Percentiles rank a stretch among this genome's conserved stretches.
These are phyloP conservation scores for Mesembrinibis cayennensis DNA, from an alignment of 2,113 vertebrate species.

Conservation along the genomic window DNA sequence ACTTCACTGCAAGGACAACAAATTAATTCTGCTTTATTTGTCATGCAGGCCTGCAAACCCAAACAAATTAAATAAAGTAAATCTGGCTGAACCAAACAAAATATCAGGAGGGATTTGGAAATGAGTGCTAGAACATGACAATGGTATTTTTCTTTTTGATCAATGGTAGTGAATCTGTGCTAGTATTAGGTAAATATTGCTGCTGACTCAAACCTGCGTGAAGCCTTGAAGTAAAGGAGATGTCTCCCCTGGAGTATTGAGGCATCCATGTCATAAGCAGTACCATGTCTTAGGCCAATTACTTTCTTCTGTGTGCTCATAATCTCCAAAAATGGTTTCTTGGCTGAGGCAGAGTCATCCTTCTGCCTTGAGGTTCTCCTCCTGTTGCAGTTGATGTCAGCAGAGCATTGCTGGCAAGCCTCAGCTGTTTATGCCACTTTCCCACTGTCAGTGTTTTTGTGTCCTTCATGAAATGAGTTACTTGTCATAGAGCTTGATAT, in stretches of 20 bases:
- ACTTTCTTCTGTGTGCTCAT: neutral
- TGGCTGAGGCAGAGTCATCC: neutral
- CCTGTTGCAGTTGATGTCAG: rapidly evolving
- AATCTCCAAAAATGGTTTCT: neutral
- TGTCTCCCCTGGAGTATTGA: neutral
- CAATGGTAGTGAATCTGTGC: neutral
- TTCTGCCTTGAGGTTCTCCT: neutral
- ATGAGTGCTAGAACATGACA: neutral
- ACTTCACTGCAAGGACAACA: neutral
- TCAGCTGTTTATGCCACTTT: neutral
- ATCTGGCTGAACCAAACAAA: neutral
- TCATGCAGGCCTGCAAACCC: neutral
- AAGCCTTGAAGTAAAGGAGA: neutral
- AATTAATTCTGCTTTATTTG: neutral
- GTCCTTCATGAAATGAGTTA: neutral
- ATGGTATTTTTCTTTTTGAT: neutral
- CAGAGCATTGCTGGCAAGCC: neutral
- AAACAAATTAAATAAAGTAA: neutral
- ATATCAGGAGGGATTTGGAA: neutral
- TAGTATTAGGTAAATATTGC: neutral
- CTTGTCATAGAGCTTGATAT: neutral
- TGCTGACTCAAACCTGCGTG: neutral
- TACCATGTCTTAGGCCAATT: neutral
- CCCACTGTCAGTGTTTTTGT: neutral
- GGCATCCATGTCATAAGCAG: neutral